Conservation (phyloP, 2,113 vertebrate species). For the Phylloscopus trochiloides region DNA sequence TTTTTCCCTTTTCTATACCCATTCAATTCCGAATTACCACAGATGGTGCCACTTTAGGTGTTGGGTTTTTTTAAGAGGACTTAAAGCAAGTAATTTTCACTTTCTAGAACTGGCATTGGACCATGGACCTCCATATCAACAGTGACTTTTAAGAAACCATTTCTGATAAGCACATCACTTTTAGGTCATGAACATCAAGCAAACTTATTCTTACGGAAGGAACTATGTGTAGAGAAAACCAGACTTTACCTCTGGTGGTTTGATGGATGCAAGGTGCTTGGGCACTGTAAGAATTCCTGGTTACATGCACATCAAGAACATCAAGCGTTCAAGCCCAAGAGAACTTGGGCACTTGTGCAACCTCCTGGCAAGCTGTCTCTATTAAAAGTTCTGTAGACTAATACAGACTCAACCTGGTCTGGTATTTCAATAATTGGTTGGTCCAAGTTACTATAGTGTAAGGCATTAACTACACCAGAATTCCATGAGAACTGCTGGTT, state of each 20-base stretch:
- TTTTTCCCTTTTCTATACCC: background rate
- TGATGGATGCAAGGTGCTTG: background rate
- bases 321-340: background rate
- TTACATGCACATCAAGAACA: background rate
- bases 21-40: background rate
- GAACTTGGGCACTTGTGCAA: background rate
- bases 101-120: background rate
- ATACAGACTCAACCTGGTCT: background rate
- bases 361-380: background rate
- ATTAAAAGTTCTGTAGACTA: background rate
- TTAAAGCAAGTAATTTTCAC: background rate
- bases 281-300: background rate
- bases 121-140: background rate
- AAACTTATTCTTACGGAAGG: background rate
- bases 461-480: background rate
- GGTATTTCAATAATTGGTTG: background rate
- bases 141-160: background rate
- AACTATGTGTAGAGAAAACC: background rate
- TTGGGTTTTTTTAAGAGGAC: background rate
- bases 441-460: background rate
- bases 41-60: background rate
- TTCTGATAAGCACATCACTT: background rate
- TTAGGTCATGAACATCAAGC: background rate
- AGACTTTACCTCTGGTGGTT: background rate
- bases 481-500: background rate